phyloP scores from a whole-genome alignment of 2,888 invertebrate species.

The Mechanitis mazaeus region DNA sequence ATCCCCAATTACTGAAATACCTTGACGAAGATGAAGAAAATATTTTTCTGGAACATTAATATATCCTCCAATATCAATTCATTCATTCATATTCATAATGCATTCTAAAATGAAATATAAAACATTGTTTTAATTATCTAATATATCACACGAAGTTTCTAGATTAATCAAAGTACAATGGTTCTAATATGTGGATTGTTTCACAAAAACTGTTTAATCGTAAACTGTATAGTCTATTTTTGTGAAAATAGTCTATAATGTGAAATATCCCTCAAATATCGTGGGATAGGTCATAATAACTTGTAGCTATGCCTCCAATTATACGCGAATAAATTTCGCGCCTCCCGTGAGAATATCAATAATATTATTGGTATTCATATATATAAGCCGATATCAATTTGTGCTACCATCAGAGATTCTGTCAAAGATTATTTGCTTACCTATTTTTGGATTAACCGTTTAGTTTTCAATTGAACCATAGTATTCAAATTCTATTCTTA shows the following conservation, averaged over 20 bases:
- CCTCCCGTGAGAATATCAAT: conserved; percentile 62
- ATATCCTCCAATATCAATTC: neutral
- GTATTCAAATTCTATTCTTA: too few relatives aligned
- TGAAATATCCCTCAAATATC: conserved; percentile 3
- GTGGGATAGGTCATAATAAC: conserved; percentile 23
- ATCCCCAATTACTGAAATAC: conserved; percentile 1
- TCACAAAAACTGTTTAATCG: too few relatives aligned
- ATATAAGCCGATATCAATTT: conserved; percentile 50
- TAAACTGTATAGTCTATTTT: too few relatives aligned
- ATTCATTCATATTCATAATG: conserved; percentile 1
- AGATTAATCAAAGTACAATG: neutral
- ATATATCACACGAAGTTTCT: neutral
- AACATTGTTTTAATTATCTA: conserved; percentile 5
- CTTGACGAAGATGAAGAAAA: neutral
- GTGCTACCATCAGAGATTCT: conserved; percentile 43
- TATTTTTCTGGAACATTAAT: neutral
- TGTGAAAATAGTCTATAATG: neutral
- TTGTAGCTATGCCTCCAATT: conserved; percentile 48
- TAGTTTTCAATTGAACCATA: too few relatives aligned
- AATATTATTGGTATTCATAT: conserved; percentile 26
- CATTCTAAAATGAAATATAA: conserved; percentile 1
- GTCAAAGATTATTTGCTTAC: conserved; percentile 35
- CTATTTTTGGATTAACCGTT: too few relatives aligned
- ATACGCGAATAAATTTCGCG: conserved; percentile 53
- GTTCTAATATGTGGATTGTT: too few relatives aligned